Conservation (phyloP, 2,888 invertebrate genomes). For the Clunio marinus region DNA sequence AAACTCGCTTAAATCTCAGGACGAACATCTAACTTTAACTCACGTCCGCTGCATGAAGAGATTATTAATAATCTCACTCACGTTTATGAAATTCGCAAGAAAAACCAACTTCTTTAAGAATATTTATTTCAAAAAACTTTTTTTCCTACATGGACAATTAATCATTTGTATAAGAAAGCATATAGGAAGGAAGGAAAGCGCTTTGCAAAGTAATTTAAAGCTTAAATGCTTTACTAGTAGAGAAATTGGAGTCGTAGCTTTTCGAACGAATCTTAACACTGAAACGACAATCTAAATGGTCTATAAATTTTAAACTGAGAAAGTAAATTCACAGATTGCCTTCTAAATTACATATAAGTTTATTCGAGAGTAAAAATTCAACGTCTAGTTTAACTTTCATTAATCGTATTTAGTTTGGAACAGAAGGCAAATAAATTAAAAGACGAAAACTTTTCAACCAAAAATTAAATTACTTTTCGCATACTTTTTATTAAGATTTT, state of each 20-base stretch:
- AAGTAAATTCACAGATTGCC: constrained; percentile 9
- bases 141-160: constrained; percentile 16
- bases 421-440: constrained; percentile 8
- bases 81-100: neutral
- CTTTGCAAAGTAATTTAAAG: constrained; percentile 10
- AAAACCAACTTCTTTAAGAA: neutral
- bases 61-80: constrained; percentile 27
- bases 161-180: neutral
- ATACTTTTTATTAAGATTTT: no score
- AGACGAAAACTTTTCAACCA: neutral
- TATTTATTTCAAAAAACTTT: no score
- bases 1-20: neutral
- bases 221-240: neutral
- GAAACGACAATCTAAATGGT: constrained; percentile 16
- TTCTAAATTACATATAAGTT: constrained; percentile 16
- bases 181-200: neutral
- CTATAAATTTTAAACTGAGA: neutral
- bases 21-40: neutral
- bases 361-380: neutral
- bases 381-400: neutral
- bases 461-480: neutral
- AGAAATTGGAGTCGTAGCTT: neutral
- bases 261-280: neutral
- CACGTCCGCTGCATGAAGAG: neutral
- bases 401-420: constrained; percentile 22